Percentiles rank a stretch among this genome's conserved stretches.
phyloP scores from a whole-genome alignment of 2,797 vertebrate species.

The Acanthis flammea region DNA sequence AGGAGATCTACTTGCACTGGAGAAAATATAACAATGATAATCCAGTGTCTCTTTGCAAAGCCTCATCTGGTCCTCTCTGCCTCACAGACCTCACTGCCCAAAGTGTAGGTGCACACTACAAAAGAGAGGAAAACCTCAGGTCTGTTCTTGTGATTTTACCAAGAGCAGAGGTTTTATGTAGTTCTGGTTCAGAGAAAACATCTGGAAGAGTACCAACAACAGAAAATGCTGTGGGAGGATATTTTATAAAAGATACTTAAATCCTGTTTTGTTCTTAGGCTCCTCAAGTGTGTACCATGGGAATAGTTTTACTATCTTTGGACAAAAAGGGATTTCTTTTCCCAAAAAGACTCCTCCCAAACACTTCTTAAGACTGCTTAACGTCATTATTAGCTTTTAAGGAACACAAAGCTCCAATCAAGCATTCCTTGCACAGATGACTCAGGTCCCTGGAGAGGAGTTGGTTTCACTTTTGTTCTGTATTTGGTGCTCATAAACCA shows the following conservation, averaged over 20 bases:
- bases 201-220: background rate
- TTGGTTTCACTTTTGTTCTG: background rate
- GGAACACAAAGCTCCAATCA: background rate
- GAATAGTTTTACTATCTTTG: background rate
- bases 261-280: background rate
- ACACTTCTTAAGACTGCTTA: background rate
- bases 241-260: background rate
- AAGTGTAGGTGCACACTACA: background rate
- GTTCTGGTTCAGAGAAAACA: background rate
- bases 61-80: background rate
- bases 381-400: background rate
- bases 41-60: background rate
- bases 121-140: background rate
- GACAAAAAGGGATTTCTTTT: background rate
- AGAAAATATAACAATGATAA: background rate
- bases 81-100: accelerated
- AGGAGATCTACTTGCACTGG: background rate
- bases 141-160: background rate
- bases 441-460: background rate
- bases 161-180: background rate
- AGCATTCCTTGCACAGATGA: background rate
- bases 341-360: background rate
- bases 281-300: background rate
- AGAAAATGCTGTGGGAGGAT: background rate
- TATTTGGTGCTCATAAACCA: background rate